phyloP scores from a whole-genome alignment of 2,113 vertebrate species.

The Labrus mixtus region DNA sequence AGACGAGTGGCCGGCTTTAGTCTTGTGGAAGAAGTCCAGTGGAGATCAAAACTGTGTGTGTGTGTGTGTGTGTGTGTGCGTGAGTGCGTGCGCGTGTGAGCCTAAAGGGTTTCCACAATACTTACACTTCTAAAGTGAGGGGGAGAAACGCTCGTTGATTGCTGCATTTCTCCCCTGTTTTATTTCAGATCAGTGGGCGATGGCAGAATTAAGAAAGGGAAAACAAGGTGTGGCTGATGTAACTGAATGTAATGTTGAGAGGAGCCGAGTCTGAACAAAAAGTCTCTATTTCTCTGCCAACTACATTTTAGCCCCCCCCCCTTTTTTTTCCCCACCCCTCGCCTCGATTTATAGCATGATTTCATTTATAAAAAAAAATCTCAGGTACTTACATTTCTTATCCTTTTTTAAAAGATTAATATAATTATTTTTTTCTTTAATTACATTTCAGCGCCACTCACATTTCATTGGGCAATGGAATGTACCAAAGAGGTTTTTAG shows the following conservation, averaged over 20 bases:
- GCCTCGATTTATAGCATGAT: slow-evolving; percentile 44
- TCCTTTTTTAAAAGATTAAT: slow-evolving; percentile 12
- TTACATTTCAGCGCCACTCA: background rate
- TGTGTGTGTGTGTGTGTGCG: background rate
- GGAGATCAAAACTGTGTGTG: slow-evolving; percentile 7
- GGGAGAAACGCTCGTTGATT: slow-evolving; percentile 37
- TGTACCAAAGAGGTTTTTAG: slow-evolving; percentile 63
- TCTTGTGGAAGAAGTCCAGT: slow-evolving; percentile 21
- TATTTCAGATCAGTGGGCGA: slow-evolving; percentile 46
- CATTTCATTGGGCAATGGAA: slow-evolving; percentile 31
- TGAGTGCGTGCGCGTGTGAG: slow-evolving; percentile 2
- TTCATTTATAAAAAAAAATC: slow-evolving; percentile 36
- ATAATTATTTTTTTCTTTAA: slow-evolving; percentile 4
- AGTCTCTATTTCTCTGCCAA: slow-evolving; percentile 44
- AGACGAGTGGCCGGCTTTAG: slow-evolving; percentile 50
- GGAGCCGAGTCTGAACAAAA: slow-evolving; percentile 58
- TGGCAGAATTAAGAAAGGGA: slow-evolving; percentile 35
- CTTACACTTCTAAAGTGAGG: slow-evolving; percentile 31
- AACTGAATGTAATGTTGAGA: slow-evolving; percentile 78
- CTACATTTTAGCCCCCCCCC: slow-evolving; percentile 22
- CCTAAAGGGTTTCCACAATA: slow-evolving; percentile 36
- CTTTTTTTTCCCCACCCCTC: slow-evolving; percentile 1
- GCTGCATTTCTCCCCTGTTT: slow-evolving; percentile 49
- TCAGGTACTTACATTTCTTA: slow-evolving; percentile 68
- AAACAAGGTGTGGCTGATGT: slow-evolving; percentile 72